A percentile compares a stretch with the other conserved stretches of the same genome.
These are phyloP conservation scores for Dicentrarchus labrax DNA, from an alignment of 2,113 vertebrate genomes.

Conservation along the genomic window DNA sequence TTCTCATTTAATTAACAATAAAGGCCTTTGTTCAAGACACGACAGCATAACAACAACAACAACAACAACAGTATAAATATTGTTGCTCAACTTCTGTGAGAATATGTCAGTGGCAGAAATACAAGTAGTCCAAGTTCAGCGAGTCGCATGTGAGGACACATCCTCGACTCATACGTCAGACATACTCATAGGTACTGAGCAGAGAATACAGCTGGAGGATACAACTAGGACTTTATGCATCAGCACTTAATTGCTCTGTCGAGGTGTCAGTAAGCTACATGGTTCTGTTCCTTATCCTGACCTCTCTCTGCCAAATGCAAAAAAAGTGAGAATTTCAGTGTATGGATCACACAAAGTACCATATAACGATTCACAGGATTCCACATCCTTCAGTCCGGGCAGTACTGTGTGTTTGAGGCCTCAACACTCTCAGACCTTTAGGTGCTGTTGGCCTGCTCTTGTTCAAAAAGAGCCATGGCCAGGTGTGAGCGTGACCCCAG, in stretches of 20 bases:
- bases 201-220: background rate
- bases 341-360: slow-evolving; percentile 13
- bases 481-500: slow-evolving; percentile 93
- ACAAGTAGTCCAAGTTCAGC: slow-evolving; percentile 4
- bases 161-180: slow-evolving; percentile 9
- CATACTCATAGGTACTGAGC: background rate
- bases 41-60: background rate
- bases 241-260: background rate
- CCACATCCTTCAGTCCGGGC: background rate
- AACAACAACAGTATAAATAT: slow-evolving; percentile 37
- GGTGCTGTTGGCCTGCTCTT: slow-evolving; percentile 97
- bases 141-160: slow-evolving; percentile 2
- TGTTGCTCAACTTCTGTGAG: slow-evolving; percentile 9
- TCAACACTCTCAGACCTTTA: slow-evolving; percentile 60
- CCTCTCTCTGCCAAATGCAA: background rate
- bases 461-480: slow-evolving; percentile 94
- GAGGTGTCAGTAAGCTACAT: background rate
- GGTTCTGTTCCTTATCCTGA: background rate
- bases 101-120: slow-evolving; percentile 7
- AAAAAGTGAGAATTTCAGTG: background rate
- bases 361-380: slow-evolving; percentile 38
- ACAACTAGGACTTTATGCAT: background rate
- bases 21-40: slow-evolving; percentile 47
- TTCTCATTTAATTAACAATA: slow-evolving; percentile 36
- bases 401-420: background rate